Conservation (phyloP, 1,140 invertebrate species). For the Neuroterus valhalla region DNA sequence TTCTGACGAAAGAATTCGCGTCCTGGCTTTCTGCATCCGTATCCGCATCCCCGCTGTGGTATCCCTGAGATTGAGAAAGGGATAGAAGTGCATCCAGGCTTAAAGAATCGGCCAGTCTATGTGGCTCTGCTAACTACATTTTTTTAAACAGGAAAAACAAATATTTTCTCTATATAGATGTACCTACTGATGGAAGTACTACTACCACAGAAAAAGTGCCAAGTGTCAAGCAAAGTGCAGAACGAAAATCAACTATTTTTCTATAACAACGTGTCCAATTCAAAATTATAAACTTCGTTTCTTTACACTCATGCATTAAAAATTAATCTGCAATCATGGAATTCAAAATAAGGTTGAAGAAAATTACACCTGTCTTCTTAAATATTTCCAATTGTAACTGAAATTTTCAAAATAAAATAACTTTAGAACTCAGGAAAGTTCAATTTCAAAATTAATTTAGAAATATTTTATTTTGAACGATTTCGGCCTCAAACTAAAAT, state of each 20-base stretch:
- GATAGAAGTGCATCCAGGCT: conserved; percentile 72
- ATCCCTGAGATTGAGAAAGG: conserved; percentile 69
- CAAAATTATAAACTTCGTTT: not conserved
- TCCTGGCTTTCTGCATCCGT: conserved; percentile 63
- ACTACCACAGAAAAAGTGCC: conserved; percentile 27
- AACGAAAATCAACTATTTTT: no score
- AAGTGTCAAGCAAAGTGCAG: not conserved
- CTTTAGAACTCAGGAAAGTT: no score
- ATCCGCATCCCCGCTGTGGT: conserved; percentile 67
- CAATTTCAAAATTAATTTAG: no score
- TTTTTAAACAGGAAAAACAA: conserved; percentile 58
- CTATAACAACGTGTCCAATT: not conserved
- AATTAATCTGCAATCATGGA: no score
- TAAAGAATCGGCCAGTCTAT: conserved; percentile 63
- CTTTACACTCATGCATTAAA: conserved; percentile 12
- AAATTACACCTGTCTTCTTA: no score
- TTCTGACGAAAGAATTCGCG: conserved; percentile 63
- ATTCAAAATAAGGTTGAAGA: no score
- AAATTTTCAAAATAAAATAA: no score
- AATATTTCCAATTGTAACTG: no score
- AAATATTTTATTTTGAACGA: no score
- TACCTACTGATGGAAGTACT: conserved; percentile 16
- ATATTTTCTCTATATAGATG: conserved; percentile 39
- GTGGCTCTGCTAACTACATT: conserved; percentile 61
- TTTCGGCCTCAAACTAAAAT: no score